phyloP scores from a whole-genome alignment of 2,888 invertebrate species.

The Volucella bombylans region DNA sequence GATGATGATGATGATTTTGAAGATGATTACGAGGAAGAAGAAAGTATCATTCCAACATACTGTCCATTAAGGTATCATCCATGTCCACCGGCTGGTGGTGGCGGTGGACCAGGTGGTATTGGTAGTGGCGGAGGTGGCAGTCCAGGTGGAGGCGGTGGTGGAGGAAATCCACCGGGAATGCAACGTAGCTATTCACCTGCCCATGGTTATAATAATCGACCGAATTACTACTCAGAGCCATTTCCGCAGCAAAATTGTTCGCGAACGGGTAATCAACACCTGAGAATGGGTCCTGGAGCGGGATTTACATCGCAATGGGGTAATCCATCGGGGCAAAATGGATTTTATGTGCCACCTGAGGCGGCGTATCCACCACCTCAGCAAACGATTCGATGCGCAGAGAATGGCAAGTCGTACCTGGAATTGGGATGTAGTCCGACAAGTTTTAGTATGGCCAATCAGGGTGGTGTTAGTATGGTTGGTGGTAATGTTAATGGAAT shows the following conservation, averaged over 20 bases:
- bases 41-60: constrained; percentile 82
- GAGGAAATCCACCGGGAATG: constrained; percentile 51
- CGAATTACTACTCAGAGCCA: constrained; percentile 82
- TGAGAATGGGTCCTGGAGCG: constrained; percentile 75
- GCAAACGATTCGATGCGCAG: constrained; percentile 93
- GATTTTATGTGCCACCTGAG: constrained; percentile 77
- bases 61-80: constrained; percentile 81
- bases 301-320: constrained; percentile 78
- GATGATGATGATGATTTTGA: constrained; percentile 83
- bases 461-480: constrained; percentile 42
- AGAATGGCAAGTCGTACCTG: constrained; percentile 94
- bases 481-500: constrained; percentile 73
- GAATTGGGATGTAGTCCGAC: constrained; percentile 88
- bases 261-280: constrained; percentile 83
- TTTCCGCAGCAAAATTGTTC: constrained; percentile 82
- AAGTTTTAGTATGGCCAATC: constrained; percentile 71
- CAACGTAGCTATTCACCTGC: constrained; percentile 76
- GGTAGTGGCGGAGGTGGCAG: constrained; percentile 2
- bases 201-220: constrained; percentile 80
- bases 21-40: constrained; percentile 83
- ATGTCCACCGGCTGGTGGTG: constrained; percentile 75
- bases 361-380: constrained; percentile 84
- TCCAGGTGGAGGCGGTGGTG: constrained; percentile 8
- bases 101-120: constrained; percentile 13
- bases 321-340: constrained; percentile 64